Evolutionary conservation across 2,888 invertebrate species (phyloP), one percentile per base, ranked within the genome.

Genomic region (Lochmaea capreae): DNA sequence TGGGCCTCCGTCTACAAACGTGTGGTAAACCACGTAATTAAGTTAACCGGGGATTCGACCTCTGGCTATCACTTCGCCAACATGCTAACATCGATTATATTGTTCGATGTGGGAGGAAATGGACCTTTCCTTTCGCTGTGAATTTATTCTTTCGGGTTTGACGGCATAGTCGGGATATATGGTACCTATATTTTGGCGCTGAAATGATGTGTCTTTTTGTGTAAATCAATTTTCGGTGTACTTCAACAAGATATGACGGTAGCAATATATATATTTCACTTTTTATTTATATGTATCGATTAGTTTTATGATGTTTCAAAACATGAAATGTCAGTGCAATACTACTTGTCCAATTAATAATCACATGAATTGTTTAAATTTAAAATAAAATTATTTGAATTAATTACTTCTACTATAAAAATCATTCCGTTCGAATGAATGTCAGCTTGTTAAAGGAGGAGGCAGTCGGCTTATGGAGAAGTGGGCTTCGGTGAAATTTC

Each of bases 11-110:
- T 67, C 67, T 67, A 66, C 74, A 71, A 75, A 75, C 77, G 72
- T 72, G 75, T 67, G 68, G 72, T 67, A 69, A 42, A 63, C 71
- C 74, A 68, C 67, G 61, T 71, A 74, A 74, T 74, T 65, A 65
- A 74, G 74, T 71, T 74, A 67, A 73, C 73, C 61, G 69, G 65
- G 73, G 69, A 63, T 63, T 73, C 71, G 71, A 67, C 74, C 74
- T 74, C 71, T 74, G 68, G 67, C 74, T 71, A 68, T 74, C 74
- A 65, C 65, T 69, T 73, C 54, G 69, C 69, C 54, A 65, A 73
- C 61, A 67, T 71, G 74, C 61, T 59, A 58, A 67, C 71, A 65
- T 63, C 74, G 74, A 74, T 74, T 67, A 74, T 68, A 74, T 74
- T 70, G 71, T 74, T 63, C 71, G 71, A 67, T 71, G 63, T 33